These are phyloP conservation scores for Daktulosphaira vitifoliae DNA, from an alignment of 1,140 invertebrate species.

Conservation along the genomic window DNA sequence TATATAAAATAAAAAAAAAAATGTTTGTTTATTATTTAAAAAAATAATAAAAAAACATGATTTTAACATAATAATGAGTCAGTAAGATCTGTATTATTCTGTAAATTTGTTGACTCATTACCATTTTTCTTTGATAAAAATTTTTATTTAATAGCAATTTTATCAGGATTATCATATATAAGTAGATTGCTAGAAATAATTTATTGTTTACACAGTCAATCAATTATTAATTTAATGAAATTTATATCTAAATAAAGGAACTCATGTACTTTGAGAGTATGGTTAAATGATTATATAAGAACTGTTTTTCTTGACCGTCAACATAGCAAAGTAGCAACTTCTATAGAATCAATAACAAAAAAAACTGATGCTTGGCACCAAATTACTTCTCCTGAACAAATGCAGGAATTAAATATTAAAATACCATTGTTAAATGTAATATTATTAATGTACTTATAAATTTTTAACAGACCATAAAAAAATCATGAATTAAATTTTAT, in stretches of 20 bases:
- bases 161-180: too few relatives aligned
- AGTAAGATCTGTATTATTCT: too few relatives aligned
- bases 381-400: constrained; percentile 57
- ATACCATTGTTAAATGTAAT: constrained; percentile 63
- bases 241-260: constrained; percentile 30
- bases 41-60: too few relatives aligned
- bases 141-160: too few relatives aligned
- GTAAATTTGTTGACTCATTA: too few relatives aligned
- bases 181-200: too few relatives aligned
- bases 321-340: constrained; percentile 51
- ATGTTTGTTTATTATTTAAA: too few relatives aligned
- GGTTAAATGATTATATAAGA: constrained; percentile 66
- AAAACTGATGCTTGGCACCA: constrained; percentile 64
- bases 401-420: constrained; percentile 52
- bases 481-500: constrained; percentile 38
- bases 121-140: too few relatives aligned
- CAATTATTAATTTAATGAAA: too few relatives aligned
- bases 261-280: constrained; percentile 60
- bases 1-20: too few relatives aligned
- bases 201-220: too few relatives aligned
- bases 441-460: constrained; percentile 31
- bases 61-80: too few relatives aligned
- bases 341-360: constrained; percentile 59
- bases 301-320: constrained; percentile 57
- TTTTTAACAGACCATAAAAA: neutral